Base-by-base conservation (phyloP, 1,140 invertebrate genomes). In the Drosophila nasuta region DNA sequence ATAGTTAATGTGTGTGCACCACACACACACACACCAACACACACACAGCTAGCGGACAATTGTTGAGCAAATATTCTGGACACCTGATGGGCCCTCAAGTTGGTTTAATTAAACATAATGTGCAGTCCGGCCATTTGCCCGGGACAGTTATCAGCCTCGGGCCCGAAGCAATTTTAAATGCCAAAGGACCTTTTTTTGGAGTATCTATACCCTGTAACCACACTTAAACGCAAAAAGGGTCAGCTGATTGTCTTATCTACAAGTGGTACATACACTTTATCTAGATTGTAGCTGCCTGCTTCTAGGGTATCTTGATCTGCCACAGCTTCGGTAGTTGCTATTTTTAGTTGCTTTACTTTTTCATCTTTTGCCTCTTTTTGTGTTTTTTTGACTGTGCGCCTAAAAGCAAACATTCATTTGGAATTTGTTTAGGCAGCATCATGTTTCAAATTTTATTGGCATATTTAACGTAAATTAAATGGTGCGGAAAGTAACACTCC, bases 381-480 rank as follows among this genome's bases (percentile, higher is more conserved):
- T 64, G 35, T 56, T 52, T 25, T 64, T 51, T 35, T 13, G 25
- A 11, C 13, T 41, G 48, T 41, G 11, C 5, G 43, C 62, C 63
- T 73, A 72, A 74, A 68, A 72, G 75, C 73, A 88, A 83, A 80
- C 79, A 77, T 82, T 77, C 80, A 83, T 83, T 87, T 76, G 17
- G 60, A 62, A 75, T 69, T 75, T 75, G 62, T 63, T 77, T 72
- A 68, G 62, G 66, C 17, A 60, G 70, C 82, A 75, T 86, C 75
- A 56, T 81, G 83, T 81, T 89, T 77, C 68, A 81, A 79, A 89
- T 85, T 89, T 77, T 81, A 88, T 88, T 88, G 83, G 85, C 80
- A 88, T 88, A 88, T 87, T 87, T 88, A 83, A 76, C 76, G 75
- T 82, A 88, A 88, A 89, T 83, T 81, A 81, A 88, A 88, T 89